Conservation (phyloP, 2,888 invertebrate species). For the Drosophila anceps region DNA sequence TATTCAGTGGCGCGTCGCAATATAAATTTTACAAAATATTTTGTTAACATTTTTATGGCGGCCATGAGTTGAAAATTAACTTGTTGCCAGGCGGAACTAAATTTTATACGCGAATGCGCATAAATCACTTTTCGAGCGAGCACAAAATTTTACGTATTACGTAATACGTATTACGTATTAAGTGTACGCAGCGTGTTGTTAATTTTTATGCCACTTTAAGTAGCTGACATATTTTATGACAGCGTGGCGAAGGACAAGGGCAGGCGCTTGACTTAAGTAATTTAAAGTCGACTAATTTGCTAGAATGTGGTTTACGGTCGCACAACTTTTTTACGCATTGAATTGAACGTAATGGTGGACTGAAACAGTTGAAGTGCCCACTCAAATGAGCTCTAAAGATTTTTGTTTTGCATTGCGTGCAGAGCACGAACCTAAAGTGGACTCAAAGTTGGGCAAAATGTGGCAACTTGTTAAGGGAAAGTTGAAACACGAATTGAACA, state of each 20-base stretch:
- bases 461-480: background rate
- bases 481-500: slow-evolving; percentile 2
- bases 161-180: slow-evolving; percentile 26
- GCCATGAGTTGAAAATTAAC: slow-evolving; percentile 57
- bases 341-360: slow-evolving; percentile 36
- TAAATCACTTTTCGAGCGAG: slow-evolving; percentile 53
- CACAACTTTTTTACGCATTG: slow-evolving; percentile 21
- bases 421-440: background rate
- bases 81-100: slow-evolving; percentile 54
- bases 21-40: slow-evolving; percentile 43
- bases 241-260: slow-evolving; percentile 14
- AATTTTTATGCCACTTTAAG: slow-evolving; percentile 65
- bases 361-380: slow-evolving; percentile 17
- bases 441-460: slow-evolving; percentile 2
- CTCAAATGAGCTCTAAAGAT: slow-evolving; percentile 10
- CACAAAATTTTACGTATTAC: slow-evolving; percentile 34
- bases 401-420: background rate
- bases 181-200: slow-evolving; percentile 63
- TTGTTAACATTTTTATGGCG: slow-evolving; percentile 65
- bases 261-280: slow-evolving; percentile 46
- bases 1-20: slow-evolving; percentile 58
- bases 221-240: slow-evolving; percentile 64
- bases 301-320: slow-evolving; percentile 51
- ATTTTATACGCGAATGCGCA: slow-evolving; percentile 60
- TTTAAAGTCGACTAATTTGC: slow-evolving; percentile 60